Evolutionary conservation across 30 jellyfish, hydroid and myxozoan species (phyloP).

Genomic region (Turritopsis rubra): DNA sequence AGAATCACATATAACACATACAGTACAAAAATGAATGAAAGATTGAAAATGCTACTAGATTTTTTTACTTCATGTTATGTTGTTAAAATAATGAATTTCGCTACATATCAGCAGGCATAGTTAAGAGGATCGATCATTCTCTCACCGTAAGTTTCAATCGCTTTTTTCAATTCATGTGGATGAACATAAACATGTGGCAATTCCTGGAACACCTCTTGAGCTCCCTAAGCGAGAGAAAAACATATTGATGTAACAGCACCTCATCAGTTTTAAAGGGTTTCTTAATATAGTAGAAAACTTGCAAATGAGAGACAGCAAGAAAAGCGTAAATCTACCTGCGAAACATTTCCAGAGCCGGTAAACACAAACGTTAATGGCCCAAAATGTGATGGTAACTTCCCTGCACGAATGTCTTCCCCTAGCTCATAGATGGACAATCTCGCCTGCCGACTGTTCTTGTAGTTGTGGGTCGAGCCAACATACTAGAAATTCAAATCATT

Average conservation of each 20-base stretch:
- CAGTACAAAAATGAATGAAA: too few relatives aligned
- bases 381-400: conserved; percentile 91
- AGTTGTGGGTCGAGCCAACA: conserved; percentile 95
- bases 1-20: too few relatives aligned
- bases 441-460: conserved; percentile 94
- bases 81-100: too few relatives aligned
- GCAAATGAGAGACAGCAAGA: not conserved
- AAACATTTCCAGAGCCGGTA: conserved; percentile 98
- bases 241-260: not conserved
- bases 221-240: conserved; percentile 56
- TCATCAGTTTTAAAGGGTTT: not conserved
- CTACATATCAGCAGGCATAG: too few relatives aligned
- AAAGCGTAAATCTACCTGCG: conserved; percentile 68
- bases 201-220: conserved; percentile 91
- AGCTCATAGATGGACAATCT: conserved; percentile 92
- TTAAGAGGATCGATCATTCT: not conserved
- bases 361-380: conserved; percentile 92
- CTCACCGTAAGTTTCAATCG: conserved; percentile 63
- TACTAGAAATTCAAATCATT: conserved; percentile 37
- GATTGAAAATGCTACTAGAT: too few relatives aligned
- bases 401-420: conserved; percentile 97
- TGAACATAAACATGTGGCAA: conserved; percentile 90
- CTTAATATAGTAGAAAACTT: not conserved
- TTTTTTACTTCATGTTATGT: too few relatives aligned
- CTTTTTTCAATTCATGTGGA: conserved; percentile 89